Conservation (phyloP, 2,113 vertebrate genomes). For the Peromyscus californicus region DNA sequence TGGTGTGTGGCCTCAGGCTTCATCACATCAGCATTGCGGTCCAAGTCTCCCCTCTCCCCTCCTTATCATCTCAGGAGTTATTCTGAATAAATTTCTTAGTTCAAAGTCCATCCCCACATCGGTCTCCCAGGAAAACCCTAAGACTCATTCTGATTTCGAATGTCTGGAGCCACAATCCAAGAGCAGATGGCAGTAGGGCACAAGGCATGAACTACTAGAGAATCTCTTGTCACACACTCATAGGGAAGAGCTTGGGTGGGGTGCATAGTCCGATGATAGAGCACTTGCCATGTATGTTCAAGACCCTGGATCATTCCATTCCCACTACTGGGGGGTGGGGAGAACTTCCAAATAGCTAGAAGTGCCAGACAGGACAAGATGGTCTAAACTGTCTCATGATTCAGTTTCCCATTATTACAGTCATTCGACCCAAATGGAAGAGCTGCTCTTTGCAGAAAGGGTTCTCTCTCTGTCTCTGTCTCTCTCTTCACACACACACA, state of each 20-base stretch:
- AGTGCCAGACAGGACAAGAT: neutral
- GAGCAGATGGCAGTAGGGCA: neutral
- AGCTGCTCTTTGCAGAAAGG: neutral
- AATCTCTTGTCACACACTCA: neutral
- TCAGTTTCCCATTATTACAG: neutral
- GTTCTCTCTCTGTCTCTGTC: neutral
- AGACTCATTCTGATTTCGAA: neutral
- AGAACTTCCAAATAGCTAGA: neutral
- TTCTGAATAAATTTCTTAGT: neutral
- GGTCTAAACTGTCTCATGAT: neutral
- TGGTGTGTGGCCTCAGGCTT: neutral
- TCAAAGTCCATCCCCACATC: neutral
- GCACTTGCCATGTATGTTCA: neutral
- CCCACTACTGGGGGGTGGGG: too few relatives aligned
- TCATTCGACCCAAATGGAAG: neutral
- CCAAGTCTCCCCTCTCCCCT: neutral
- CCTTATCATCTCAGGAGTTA: neutral
- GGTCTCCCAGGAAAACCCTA: neutral
- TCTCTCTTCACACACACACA: neutral
- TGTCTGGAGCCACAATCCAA: neutral
- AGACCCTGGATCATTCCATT: neutral
- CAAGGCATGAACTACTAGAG: neutral
- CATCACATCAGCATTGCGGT: neutral
- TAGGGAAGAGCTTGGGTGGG: neutral
- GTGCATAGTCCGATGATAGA: neutral